Percentiles rank a stretch among this genome's conserved stretches.
These are phyloP conservation scores for Onthophagus sagittarius DNA, from an alignment of 2,888 invertebrate species.

Conservation along the genomic window DNA sequence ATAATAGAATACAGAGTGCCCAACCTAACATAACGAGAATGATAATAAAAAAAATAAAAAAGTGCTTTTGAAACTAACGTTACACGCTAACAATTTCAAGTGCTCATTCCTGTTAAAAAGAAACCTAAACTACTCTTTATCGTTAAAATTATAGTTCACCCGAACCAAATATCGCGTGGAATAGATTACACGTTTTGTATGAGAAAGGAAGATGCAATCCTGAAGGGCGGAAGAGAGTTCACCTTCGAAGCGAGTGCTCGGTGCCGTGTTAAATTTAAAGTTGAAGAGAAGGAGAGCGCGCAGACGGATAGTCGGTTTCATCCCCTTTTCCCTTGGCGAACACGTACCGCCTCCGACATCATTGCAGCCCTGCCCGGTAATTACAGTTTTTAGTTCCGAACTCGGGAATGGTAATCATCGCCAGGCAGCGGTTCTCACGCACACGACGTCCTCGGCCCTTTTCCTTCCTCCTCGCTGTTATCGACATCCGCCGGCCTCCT, in stretches of 20 bases:
- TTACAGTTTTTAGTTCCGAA: conserved; percentile 12
- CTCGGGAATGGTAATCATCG: conserved; percentile 12
- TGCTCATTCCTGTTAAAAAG: too few relatives aligned
- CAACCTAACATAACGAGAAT: too few relatives aligned
- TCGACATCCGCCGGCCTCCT: conserved; percentile 10
- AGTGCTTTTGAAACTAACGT: too few relatives aligned
- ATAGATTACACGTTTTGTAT: not conserved
- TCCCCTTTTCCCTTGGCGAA: conserved; percentile 2
- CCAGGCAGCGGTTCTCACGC: conserved; percentile 12
- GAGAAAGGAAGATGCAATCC: not conserved
- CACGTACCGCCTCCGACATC: conserved; percentile 11
- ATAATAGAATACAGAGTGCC: not conserved
- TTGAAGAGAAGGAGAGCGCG: not conserved
- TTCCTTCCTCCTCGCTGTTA: conserved; percentile 12
- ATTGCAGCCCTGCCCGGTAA: conserved; percentile 10
- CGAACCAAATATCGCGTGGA: not conserved
- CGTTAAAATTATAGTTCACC: not conserved
- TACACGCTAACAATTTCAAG: too few relatives aligned
- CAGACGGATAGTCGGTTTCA: not conserved
- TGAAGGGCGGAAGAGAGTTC: not conserved
- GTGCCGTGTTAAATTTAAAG: not conserved
- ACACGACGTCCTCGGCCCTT: not conserved
- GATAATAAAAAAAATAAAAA: too few relatives aligned
- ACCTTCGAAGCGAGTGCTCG: not conserved
- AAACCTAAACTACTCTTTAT: not conserved